These are phyloP conservation scores for Propithecus deckenii DNA, from an alignment of 2,797 vertebrate species.

Conservation along the genomic window DNA sequence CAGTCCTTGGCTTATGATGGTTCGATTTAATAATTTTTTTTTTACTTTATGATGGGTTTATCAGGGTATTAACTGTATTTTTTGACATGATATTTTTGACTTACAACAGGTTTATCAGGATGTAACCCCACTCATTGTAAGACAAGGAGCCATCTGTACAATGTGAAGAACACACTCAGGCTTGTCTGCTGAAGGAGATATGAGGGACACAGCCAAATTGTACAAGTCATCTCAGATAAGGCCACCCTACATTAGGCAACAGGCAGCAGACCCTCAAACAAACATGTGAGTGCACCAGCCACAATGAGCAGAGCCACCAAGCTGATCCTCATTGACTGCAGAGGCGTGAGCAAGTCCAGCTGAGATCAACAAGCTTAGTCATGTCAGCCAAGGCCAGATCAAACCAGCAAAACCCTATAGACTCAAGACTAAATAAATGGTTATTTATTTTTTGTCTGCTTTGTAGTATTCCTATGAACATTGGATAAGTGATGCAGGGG, in stretches of 20 bases:
- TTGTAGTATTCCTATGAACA: not conserved
- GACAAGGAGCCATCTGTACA: not conserved
- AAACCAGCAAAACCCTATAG: not conserved
- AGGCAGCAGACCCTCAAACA: not conserved
- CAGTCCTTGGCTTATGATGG: not conserved
- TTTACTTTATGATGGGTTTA: not conserved
- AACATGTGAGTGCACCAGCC: not conserved
- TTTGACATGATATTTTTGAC: not conserved
- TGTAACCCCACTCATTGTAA: not conserved
- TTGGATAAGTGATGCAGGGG: not conserved
- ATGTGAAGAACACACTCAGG: not conserved
- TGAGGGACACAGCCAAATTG: not conserved
- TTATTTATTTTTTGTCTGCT: not conserved
- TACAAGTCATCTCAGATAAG: not conserved
- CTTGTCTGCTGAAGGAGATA: not conserved
- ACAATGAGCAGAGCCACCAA: not conserved
- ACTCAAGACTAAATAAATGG: not conserved
- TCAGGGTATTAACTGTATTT: not conserved
- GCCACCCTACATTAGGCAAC: not conserved
- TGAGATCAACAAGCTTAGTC: not conserved
- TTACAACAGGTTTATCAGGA: not conserved
- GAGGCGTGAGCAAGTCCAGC: not conserved
- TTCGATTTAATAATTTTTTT: not conserved
- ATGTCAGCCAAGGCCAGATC: not conserved
- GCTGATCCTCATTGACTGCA: not conserved